phyloP scores from a whole-genome alignment of 2,113 vertebrate genomes.

The Sorex araneus region DNA sequence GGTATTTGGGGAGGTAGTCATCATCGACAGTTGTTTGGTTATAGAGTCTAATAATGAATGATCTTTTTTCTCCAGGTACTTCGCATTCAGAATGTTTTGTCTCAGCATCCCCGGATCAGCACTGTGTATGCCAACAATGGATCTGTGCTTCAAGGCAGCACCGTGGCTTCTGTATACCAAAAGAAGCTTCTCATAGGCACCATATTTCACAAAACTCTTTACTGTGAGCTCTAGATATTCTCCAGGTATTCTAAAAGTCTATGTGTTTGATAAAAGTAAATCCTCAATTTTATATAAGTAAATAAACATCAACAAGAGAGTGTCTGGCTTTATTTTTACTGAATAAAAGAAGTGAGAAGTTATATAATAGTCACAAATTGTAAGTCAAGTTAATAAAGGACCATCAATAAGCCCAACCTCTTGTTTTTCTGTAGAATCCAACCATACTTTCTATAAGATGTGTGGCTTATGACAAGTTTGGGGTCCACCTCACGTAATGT shows the following conservation, averaged over 20 bases:
- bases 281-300: not conserved
- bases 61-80: constrained; percentile 89
- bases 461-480: not conserved
- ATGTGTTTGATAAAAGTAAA: constrained; percentile 10
- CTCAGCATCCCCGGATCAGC: constrained; percentile 90
- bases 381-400: not conserved
- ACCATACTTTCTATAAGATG: not conserved
- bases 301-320: not conserved
- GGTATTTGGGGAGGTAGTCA: not conserved
- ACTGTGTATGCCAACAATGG: constrained; percentile 92
- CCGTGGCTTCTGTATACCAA: constrained; percentile 89
- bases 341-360: not conserved
- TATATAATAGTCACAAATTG: not conserved
- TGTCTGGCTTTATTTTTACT: constrained; percentile 21
- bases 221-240: constrained; percentile 89
- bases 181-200: constrained; percentile 94
- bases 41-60: not conserved
- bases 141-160: constrained; percentile 91
- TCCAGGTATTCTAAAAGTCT: not conserved
- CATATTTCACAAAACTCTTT: constrained; percentile 93
- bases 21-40: not conserved
- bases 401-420: not conserved
- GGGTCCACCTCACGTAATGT: not conserved
- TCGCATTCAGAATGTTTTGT: constrained; percentile 91
- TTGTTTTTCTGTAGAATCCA: not conserved